Percentiles rank a stretch among this genome's conserved stretches.
These are phyloP conservation scores for Lophura nycthemera DNA, from an alignment of 2,113 vertebrate species.

Conservation along the genomic window DNA sequence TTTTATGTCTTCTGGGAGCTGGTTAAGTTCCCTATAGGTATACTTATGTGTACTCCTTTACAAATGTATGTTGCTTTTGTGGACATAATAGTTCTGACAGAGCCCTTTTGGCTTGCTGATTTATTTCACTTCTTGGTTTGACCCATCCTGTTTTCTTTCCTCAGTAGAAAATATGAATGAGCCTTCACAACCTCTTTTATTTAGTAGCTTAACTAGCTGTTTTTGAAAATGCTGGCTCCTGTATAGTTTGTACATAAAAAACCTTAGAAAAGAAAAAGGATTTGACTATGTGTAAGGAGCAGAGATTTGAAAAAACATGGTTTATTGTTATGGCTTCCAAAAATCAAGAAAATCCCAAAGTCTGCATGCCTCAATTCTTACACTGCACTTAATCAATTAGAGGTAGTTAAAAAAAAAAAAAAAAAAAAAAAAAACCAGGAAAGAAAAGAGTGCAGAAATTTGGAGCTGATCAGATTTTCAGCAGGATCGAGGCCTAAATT, in stretches of 20 bases:
- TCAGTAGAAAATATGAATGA: not conserved
- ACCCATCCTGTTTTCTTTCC: not conserved
- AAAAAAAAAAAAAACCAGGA: not conserved
- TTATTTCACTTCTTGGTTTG: slow-evolving; percentile 8
- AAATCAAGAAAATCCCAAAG: not conserved
- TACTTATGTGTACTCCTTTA: slow-evolving; percentile 22
- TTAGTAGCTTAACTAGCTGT: not conserved
- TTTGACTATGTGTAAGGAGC: not conserved
- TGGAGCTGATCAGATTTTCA: not conserved
- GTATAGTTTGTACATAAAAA: not conserved
- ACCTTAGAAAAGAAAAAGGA: not conserved
- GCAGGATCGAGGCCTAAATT: not conserved
- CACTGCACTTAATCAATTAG: not conserved
- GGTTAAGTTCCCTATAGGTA: not conserved
- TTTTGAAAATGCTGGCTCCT: slow-evolving; percentile 7
- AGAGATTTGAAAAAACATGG: not conserved
- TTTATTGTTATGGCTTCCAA: not conserved
- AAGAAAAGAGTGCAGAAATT: not conserved
- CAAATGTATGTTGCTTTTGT: slow-evolving; percentile 34
- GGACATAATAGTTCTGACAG: not conserved
- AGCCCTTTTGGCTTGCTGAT: slow-evolving; percentile 26
- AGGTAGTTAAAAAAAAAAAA: not conserved
- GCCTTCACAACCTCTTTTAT: not conserved
- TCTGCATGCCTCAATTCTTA: not conserved
- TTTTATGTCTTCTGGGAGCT: not conserved